A percentile compares a stretch with the other conserved stretches of the same genome.
phyloP scores from a whole-genome alignment of 2,797 vertebrate species.

The Danionella dracula region DNA sequence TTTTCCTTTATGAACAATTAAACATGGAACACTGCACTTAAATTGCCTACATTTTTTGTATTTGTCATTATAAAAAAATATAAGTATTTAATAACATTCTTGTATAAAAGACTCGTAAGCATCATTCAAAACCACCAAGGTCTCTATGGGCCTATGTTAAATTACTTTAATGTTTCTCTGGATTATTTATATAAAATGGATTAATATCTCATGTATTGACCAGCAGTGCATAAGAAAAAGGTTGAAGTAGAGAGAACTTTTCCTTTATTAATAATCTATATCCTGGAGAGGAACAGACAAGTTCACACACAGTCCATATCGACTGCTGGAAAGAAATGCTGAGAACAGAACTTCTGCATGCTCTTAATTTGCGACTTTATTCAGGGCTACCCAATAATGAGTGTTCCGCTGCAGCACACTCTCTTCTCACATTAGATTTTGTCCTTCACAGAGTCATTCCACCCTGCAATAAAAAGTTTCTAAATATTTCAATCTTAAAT shows the following conservation, averaged over 20 bases:
- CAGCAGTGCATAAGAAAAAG: background rate
- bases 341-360: background rate
- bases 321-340: background rate
- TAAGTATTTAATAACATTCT: conserved; percentile 23
- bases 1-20: conserved; percentile 36
- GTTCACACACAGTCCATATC: background rate
- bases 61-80: conserved; percentile 30
- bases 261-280: conserved; percentile 19
- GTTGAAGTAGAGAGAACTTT: background rate
- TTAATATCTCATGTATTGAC: background rate
- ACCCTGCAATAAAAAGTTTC: too few relatives aligned
- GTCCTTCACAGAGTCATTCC: too few relatives aligned
- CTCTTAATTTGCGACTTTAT: background rate
- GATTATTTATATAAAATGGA: background rate
- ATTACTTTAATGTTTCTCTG: background rate
- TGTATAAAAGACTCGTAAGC: conserved; percentile 18
- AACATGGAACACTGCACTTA: conserved; percentile 44
- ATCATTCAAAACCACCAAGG: background rate
- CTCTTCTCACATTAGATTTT: background rate
- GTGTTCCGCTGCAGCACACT: background rate
- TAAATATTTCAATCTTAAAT: too few relatives aligned
- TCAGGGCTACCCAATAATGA: background rate
- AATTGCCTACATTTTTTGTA: conserved; percentile 44
- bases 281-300: background rate
- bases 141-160: background rate